Percentiles rank a stretch among this genome's conserved stretches.
phyloP scores from a whole-genome alignment of 2,888 invertebrate genomes.

The Norana najaformis region DNA sequence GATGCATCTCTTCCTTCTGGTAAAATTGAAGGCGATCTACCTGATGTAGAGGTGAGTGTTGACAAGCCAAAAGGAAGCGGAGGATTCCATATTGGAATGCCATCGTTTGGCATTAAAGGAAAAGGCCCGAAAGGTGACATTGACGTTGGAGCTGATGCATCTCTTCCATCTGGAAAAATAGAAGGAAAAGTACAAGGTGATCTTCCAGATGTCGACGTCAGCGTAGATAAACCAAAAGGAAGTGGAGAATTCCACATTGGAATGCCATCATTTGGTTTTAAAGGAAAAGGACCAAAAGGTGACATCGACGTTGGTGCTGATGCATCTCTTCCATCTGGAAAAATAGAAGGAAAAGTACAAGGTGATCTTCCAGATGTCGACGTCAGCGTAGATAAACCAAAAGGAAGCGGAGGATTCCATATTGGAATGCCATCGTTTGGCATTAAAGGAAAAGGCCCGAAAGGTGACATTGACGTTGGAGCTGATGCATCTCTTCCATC shows the following conservation, averaged over 20 bases:
- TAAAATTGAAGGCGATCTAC: no score
- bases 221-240: background rate
- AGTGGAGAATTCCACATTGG: slow-evolving; percentile 28
- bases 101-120: slow-evolving; percentile 24
- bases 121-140: slow-evolving; percentile 27
- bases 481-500: slow-evolving; percentile 21
- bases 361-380: slow-evolving; percentile 14
- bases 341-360: slow-evolving; percentile 19
- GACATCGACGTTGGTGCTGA: slow-evolving; percentile 16
- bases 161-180: slow-evolving; percentile 16
- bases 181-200: background rate
- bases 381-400: background rate
- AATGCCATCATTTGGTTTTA: slow-evolving; percentile 34
- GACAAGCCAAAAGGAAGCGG: background rate
- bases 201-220: background rate
- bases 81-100: slow-evolving; percentile 25
- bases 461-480: slow-evolving; percentile 23
- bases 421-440: background rate
- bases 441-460: slow-evolving; percentile 22
- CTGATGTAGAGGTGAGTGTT: background rate
- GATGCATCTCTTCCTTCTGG: no score
- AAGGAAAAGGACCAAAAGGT: slow-evolving; percentile 29
- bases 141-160: slow-evolving; percentile 13
- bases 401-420: slow-evolving; percentile 15
- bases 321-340: slow-evolving; percentile 25